A percentile compares a stretch with the other conserved stretches of the same genome.
Conservation (phyloP, 2,797 vertebrate species). For the Pipistrellus pipistrellus region DNA sequence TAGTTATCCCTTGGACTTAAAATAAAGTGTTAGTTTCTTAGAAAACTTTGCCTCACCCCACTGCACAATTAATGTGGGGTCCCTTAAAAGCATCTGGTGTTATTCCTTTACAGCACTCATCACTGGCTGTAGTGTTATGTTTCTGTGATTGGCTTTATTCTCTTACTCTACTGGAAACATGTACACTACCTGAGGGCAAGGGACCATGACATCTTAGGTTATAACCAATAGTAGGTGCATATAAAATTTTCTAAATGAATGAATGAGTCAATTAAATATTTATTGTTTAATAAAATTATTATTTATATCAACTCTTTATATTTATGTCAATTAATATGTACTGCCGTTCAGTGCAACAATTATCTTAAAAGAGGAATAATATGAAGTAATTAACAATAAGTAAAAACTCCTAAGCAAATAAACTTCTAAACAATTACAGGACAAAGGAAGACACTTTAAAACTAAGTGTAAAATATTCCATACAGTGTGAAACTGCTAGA, state of each 20-base stretch:
- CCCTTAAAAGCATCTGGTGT: neutral
- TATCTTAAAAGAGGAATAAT: slow-evolving; percentile 14
- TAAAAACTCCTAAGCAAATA: slow-evolving; percentile 4
- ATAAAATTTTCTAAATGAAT: neutral
- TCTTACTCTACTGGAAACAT: neutral
- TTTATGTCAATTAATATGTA: neutral
- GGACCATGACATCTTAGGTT: neutral
- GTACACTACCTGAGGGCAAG: neutral
- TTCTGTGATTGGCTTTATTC: neutral
- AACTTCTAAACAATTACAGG: slow-evolving; percentile 13
- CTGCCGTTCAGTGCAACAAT: neutral
- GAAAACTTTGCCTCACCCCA: neutral
- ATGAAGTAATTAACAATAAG: slow-evolving; percentile 19
- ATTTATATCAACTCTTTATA: neutral
- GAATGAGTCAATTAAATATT: neutral
- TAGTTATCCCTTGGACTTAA: neutral
- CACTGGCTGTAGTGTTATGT: neutral
- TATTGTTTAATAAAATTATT: neutral
- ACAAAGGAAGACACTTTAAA: neutral
- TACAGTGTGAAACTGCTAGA: neutral
- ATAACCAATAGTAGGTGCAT: neutral
- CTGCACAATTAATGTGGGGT: neutral
- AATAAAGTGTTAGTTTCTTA: neutral
- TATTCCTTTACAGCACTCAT: neutral
- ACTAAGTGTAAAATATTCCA: neutral